Evolutionary conservation across 2,113 vertebrate genomes (phyloP).

Genomic region (Monarcha castaneiventris): DNA sequence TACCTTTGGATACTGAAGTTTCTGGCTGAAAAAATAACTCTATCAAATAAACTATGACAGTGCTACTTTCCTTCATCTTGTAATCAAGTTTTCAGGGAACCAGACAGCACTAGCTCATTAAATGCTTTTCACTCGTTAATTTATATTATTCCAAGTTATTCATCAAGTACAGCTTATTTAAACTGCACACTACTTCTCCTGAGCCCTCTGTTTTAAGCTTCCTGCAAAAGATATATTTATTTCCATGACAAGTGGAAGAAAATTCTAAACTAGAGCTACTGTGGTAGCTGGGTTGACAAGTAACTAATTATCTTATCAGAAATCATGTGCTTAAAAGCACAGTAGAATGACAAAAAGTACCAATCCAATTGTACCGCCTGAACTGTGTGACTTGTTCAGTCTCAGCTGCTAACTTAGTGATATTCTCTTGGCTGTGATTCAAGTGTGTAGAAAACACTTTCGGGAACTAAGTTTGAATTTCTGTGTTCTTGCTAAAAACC

Average conservation of each 20-base stretch:
- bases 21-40: neutral
- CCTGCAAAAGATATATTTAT: neutral
- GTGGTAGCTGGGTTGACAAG: neutral
- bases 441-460: neutral
- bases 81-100: neutral
- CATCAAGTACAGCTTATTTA: neutral
- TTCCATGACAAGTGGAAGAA: neutral
- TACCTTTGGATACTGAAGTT: neutral
- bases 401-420: neutral
- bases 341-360: neutral
- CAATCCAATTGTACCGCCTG: neutral
- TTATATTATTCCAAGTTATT: neutral
- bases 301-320: neutral
- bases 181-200: neutral
- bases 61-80: neutral
- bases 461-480: neutral
- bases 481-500: neutral
- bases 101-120: neutral
- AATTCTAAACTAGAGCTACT: neutral
- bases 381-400: neutral
- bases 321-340: neutral
- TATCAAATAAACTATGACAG: neutral
- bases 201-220: neutral
- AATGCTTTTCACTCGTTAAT: neutral
- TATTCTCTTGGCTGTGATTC: neutral